These are phyloP conservation scores for Peromyscus californicus DNA, from an alignment of 2,113 vertebrate genomes.

Conservation along the genomic window DNA sequence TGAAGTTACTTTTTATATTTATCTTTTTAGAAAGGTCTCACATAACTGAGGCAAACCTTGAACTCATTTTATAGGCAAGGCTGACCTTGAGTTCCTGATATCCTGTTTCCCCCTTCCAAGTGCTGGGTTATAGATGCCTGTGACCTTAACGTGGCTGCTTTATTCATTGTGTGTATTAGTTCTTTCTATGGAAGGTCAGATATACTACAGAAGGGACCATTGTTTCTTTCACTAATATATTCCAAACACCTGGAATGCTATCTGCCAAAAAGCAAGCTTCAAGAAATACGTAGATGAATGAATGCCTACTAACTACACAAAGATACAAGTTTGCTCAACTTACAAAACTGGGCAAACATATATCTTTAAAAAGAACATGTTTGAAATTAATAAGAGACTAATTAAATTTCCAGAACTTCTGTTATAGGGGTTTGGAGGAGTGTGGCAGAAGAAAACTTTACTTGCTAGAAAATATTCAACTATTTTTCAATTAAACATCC, in stretches of 20 bases:
- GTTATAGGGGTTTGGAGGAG: not conserved
- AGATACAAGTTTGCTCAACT: not conserved
- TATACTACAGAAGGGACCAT: not conserved
- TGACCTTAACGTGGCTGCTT: not conserved
- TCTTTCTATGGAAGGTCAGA: not conserved
- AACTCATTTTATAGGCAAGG: not conserved
- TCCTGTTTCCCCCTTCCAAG: not conserved
- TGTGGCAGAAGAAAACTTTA: not conserved
- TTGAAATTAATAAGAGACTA: not conserved
- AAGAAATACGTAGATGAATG: not conserved
- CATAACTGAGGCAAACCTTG: not conserved
- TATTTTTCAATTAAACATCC: not conserved
- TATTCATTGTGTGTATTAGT: not conserved
- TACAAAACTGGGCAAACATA: not conserved
- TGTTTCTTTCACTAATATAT: not conserved
- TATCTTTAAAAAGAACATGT: not conserved
- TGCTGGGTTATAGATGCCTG: not conserved
- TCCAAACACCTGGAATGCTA: not conserved
- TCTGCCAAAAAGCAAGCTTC: not conserved
- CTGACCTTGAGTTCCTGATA: not conserved
- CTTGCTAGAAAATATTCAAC: conserved; percentile 23
- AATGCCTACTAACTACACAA: not conserved
- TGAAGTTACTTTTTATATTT: not conserved
- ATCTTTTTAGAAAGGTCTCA: not conserved
- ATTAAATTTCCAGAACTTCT: not conserved